These are phyloP conservation scores for Pitangus sulphuratus DNA, from an alignment of 2,797 vertebrate genomes.

Conservation along the genomic window DNA sequence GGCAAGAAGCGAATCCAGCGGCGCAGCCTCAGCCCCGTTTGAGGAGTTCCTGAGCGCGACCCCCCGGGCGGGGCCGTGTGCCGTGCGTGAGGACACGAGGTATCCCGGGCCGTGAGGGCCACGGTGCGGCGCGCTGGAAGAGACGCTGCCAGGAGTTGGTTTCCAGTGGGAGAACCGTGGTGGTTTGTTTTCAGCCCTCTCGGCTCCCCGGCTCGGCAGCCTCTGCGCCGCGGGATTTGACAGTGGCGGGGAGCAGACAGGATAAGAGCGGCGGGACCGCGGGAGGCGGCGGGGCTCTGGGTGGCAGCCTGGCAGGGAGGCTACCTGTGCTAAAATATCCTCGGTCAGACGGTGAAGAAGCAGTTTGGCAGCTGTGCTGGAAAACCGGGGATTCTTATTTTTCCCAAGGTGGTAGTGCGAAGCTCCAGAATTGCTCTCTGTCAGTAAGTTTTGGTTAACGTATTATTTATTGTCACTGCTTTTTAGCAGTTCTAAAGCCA, in stretches of 20 bases:
- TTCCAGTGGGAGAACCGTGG: not conserved
- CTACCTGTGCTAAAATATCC: not conserved
- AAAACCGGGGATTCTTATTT: not conserved
- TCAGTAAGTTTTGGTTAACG: not conserved
- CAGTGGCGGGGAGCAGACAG: not conserved
- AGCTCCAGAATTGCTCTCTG: not conserved
- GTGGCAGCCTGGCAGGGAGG: not conserved
- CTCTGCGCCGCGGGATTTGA: not conserved
- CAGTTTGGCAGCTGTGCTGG: not conserved
- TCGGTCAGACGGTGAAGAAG: not conserved
- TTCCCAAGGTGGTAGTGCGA: accelerated
- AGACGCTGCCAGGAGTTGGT: accelerated
- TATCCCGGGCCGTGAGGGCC: not conserved
- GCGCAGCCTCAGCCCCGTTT: not conserved
- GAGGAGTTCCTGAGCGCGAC: not conserved
- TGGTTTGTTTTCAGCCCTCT: not conserved
- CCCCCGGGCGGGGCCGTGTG: too few relatives aligned
- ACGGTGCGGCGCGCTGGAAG: accelerated
- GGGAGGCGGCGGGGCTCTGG: too few relatives aligned
- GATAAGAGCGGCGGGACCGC: not conserved
- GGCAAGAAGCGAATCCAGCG: not conserved
- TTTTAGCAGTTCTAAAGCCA: not conserved
- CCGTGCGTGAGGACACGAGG: not conserved
- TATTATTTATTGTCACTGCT: not conserved
- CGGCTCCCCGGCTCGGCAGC: not conserved